phyloP scores from a whole-genome alignment of 2,797 vertebrate species.

The Leptodactylus fallax region DNA sequence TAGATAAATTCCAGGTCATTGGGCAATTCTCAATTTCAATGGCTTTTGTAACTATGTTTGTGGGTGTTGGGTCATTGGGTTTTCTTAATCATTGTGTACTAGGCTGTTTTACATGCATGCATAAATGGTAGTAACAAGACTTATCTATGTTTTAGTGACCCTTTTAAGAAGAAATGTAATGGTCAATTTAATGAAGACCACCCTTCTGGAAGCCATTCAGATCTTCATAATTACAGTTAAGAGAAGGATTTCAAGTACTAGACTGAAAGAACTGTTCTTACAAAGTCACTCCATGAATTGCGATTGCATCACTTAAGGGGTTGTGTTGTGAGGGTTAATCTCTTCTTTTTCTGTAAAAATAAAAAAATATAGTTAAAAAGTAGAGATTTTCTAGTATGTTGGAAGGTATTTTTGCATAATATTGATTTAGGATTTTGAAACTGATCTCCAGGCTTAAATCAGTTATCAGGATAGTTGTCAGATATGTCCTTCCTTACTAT shows the following conservation, averaged over 20 bases:
- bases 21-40: neutral
- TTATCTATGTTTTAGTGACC: neutral
- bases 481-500: too few relatives aligned
- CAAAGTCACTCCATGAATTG: neutral
- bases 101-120: conserved; percentile 13
- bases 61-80: conserved; percentile 4
- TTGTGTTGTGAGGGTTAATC: neutral
- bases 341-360: neutral
- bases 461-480: neutral
- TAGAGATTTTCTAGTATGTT: neutral
- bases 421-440: neutral
- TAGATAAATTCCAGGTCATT: conserved; percentile 11
- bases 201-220: neutral
- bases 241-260: neutral
- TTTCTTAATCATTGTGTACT: neutral
- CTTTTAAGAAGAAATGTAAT: neutral
- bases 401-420: neutral
- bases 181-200: conserved; percentile 7
- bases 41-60: neutral
- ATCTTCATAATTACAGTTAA: neutral
- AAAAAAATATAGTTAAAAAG: neutral
- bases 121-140: conserved; percentile 4
- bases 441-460: too few relatives aligned
- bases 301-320: neutral
- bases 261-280: neutral